Conservation (phyloP, 2,888 invertebrate genomes). For the Parnassius mnemosyne region DNA sequence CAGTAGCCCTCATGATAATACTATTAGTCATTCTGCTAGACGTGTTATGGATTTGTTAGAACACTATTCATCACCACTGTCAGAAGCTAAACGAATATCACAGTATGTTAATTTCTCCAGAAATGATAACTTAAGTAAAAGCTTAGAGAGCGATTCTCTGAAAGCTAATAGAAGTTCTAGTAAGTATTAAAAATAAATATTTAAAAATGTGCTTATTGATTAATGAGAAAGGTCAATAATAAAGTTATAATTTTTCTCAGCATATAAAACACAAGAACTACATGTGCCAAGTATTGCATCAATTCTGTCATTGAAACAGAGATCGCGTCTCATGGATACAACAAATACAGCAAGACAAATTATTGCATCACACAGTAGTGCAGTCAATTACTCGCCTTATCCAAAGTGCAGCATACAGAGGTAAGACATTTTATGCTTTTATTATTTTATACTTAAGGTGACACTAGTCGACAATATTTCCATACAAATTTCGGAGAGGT, state of each 20-base stretch:
- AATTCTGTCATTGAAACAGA: slow-evolving; percentile 81
- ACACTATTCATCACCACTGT: slow-evolving; percentile 89
- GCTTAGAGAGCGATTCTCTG: slow-evolving; percentile 17
- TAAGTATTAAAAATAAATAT: slow-evolving; percentile 31
- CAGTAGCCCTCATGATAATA: slow-evolving; percentile 40
- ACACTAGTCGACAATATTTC: too few relatives aligned
- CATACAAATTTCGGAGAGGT: too few relatives aligned
- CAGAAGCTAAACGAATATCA: slow-evolving; percentile 89
- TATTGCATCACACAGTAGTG: slow-evolving; percentile 77
- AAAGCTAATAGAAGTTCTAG: slow-evolving; percentile 25
- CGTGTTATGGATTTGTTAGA: slow-evolving; percentile 90
- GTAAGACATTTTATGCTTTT: slow-evolving; percentile 27
- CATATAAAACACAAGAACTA: slow-evolving; percentile 71
- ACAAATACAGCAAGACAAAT: slow-evolving; percentile 83
- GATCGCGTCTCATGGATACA: slow-evolving; percentile 81
- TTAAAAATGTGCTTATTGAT: slow-evolving; percentile 1
- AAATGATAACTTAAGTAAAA: slow-evolving; percentile 31
- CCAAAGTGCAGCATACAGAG: slow-evolving; percentile 31
- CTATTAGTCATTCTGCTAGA: slow-evolving; percentile 86
- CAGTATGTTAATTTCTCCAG: slow-evolving; percentile 38
- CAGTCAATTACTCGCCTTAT: slow-evolving; percentile 48
- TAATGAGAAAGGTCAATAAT: slow-evolving; percentile 9
- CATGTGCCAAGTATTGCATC: slow-evolving; percentile 83
- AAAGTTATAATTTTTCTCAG: slow-evolving; percentile 36
- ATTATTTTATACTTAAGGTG: too few relatives aligned